Evolutionary conservation across 2,113 vertebrate genomes (phyloP).

Genomic region (Zosterops hypoxanthus): DNA sequence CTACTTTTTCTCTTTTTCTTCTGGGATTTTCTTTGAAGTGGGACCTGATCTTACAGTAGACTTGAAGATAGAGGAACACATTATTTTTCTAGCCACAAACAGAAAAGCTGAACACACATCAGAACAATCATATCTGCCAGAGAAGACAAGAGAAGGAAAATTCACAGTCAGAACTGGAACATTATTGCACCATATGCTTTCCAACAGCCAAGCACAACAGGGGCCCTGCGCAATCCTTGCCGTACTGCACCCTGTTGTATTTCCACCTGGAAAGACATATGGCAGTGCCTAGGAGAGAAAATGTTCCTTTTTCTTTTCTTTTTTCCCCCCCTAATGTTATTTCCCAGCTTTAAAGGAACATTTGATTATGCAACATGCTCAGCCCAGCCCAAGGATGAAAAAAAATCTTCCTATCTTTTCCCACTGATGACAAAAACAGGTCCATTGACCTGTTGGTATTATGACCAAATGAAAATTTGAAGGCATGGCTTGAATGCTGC

Average conservation of each 20-base stretch:
- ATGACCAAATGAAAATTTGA: background rate
- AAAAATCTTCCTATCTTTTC: background rate
- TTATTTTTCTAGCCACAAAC: background rate
- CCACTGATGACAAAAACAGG: background rate
- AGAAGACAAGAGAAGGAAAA: conserved; percentile 12
- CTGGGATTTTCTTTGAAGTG: background rate
- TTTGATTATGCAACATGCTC: background rate
- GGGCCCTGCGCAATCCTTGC: background rate
- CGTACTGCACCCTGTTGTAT: conserved; percentile 35
- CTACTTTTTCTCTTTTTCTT: background rate
- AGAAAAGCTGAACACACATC: background rate
- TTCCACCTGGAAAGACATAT: conserved; percentile 63
- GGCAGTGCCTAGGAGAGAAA: conserved; percentile 7
- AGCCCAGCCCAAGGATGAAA: background rate
- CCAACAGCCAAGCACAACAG: conserved; percentile 13
- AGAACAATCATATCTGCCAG: background rate
- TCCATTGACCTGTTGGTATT: background rate
- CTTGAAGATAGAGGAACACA: background rate
- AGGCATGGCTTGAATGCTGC: background rate
- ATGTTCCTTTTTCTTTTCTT: background rate
- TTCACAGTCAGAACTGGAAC: conserved; percentile 24
- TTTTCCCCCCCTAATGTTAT: background rate
- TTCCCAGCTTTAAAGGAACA: background rate
- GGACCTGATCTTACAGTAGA: background rate
- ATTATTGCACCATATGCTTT: conserved; percentile 17